A percentile compares a stretch with the other conserved stretches of the same genome.
These are phyloP conservation scores for Eristalinus sepulchralis DNA, from an alignment of 2,888 invertebrate species.

Conservation along the genomic window DNA sequence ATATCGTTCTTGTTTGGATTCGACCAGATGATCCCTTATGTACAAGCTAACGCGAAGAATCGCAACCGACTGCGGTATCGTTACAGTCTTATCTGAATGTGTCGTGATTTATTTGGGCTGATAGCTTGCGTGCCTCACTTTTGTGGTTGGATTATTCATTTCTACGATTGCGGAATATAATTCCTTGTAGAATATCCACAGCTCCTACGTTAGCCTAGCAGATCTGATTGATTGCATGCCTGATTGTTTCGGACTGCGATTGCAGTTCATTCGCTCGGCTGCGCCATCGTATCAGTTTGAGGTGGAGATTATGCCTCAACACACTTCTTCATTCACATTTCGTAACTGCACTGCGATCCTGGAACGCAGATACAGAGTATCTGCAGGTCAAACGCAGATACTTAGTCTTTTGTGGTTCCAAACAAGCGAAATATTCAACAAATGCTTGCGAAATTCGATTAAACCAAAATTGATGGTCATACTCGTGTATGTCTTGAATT, in stretches of 20 bases:
- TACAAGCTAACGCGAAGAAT: background rate
- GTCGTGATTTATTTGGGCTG: background rate
- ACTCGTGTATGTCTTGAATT: background rate
- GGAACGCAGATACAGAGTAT: background rate
- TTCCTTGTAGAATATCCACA: no score
- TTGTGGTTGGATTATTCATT: background rate
- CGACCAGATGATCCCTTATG: background rate
- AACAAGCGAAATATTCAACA: background rate
- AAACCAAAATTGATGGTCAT: background rate
- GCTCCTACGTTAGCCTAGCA: background rate
- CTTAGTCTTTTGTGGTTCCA: background rate
- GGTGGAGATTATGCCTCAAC: background rate
- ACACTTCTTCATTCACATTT: background rate
- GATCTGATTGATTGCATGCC: background rate
- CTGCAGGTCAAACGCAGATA: background rate
- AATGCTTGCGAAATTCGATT: background rate
- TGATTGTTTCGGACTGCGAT: background rate
- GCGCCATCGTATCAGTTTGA: background rate
- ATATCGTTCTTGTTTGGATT: background rate
- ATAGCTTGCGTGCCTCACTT: background rate
- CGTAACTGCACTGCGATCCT: background rate
- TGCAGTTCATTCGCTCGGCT: background rate
- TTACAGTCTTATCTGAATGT: background rate
- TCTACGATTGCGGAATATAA: background rate
- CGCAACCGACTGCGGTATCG: background rate